Evolutionary conservation across 2,888 invertebrate species (phyloP), one percentile per base, ranked within the genome.

Genomic region (Scaptodrosophila latifasciaeformis): DNA sequence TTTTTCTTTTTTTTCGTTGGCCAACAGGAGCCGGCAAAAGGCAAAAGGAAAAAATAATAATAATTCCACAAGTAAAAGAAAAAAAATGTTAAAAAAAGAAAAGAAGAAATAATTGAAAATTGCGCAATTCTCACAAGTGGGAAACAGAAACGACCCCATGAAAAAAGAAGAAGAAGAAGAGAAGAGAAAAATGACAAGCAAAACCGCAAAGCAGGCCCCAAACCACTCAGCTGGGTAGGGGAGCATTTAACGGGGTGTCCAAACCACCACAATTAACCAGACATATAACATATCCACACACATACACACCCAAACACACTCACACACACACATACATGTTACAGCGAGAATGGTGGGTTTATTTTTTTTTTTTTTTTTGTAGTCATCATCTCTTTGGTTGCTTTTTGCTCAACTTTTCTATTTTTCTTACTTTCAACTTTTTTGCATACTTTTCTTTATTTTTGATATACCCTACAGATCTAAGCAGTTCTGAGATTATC

Each of bases 101-200:
- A 57, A 61, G 58, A 59, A 65, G 65, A 74, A 72, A 81, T 81
- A 83, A 81, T 81, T 83, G 82, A 83, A 81, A 81, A 81, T 83
- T 83, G 82, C 83, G 77, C 81, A 81, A 82, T 83, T 81, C 83
- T 74, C 75, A 79, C 78, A 81, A 81, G 81, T 75, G 81, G 80
- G 75, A 67, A 74, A 70, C 59, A 75, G 76, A 50, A 68, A 53
- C 53, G 50, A 15, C 34, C 54, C n/a, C n/a, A 19, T 5, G 31
- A 13, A 30, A 12, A 17, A 17, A 7, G 44, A 2, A 3, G 31
- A n/a, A n/a, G 31, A 31, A 3, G 31, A 7, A 24, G 24, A 24
- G 4, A 24, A 7, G n/a, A n/a, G n/a, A n/a, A n/a, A 9, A 27
- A 27, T 6, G 27, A 9, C 27, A 27, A 27, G 27, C 27, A 6